Evolutionary conservation across 2,888 invertebrate species (phyloP).

Genomic region (Ophion obscuratus): DNA sequence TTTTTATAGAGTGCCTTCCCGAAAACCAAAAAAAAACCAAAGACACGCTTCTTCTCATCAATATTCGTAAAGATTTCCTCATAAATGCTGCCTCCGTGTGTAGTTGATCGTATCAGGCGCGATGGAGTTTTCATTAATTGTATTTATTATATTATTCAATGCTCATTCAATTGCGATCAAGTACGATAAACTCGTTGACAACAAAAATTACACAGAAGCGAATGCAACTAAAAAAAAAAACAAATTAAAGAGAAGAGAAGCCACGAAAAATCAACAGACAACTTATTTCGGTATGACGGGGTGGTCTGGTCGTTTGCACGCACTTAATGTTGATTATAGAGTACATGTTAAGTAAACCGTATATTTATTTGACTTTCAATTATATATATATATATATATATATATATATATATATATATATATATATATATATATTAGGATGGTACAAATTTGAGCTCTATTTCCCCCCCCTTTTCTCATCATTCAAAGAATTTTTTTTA

Average conservation of each 20-base stretch:
- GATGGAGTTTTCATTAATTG: not conserved
- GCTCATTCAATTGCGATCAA: constrained; percentile 25
- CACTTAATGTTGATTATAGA: too few relatives aligned
- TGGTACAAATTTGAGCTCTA: too few relatives aligned
- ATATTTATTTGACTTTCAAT: too few relatives aligned
- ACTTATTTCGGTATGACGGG: not conserved
- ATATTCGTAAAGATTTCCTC: constrained; percentile 35
- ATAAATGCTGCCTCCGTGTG: constrained; percentile 63
- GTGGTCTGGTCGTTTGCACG: not conserved
- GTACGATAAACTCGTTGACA: constrained; percentile 39
- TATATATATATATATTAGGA: too few relatives aligned
- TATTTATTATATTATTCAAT: constrained; percentile 3
- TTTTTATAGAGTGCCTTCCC: not conserved
- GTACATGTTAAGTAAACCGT: too few relatives aligned
- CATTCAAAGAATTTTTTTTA: too few relatives aligned
- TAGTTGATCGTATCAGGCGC: constrained; percentile 39
- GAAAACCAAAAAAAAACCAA: constrained; percentile 7
- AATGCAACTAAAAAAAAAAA: constrained; percentile 11
- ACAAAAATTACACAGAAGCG: constrained; percentile 8
- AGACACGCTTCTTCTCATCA: constrained; percentile 8
- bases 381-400: too few relatives aligned
- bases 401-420: too few relatives aligned
- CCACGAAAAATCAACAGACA: not conserved
- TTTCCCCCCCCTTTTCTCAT: too few relatives aligned
- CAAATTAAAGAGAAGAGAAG: not conserved